Evolutionary conservation across 2,113 vertebrate genomes (phyloP).

Genomic region (Bombycilla garrulus): DNA sequence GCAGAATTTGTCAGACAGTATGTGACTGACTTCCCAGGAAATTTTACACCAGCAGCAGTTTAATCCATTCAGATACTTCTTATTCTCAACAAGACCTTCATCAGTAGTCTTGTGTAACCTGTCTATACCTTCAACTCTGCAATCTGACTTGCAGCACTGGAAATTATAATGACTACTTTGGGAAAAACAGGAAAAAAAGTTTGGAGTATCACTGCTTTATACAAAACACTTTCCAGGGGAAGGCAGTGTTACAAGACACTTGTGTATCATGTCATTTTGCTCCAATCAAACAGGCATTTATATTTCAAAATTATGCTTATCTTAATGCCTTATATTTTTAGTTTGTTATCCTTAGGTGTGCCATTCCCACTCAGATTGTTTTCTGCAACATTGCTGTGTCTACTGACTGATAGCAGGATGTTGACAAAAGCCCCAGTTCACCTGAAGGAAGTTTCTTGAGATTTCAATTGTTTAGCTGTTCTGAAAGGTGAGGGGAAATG

Average conservation of each 20-base stretch:
- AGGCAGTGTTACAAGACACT: not conserved
- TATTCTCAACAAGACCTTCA: not conserved
- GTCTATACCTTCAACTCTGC: not conserved
- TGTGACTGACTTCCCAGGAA: not conserved
- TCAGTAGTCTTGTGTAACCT: not conserved
- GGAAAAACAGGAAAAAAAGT: rapidly evolving
- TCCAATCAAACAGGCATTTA: not conserved
- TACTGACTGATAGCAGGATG: not conserved
- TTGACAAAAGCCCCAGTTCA: not conserved
- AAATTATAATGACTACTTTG: not conserved
- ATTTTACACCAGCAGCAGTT: not conserved
- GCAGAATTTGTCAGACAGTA: not conserved
- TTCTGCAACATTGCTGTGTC: not conserved
- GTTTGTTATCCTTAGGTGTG: not conserved
- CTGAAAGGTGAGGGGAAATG: not conserved
- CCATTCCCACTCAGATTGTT: not conserved
- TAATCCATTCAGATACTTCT: not conserved
- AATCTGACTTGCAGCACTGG: not conserved
- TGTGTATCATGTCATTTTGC: not conserved
- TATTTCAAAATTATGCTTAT: not conserved
- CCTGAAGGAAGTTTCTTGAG: not conserved
- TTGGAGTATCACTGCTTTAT: not conserved
- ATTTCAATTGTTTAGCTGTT: not conserved
- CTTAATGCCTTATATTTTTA: not conserved
- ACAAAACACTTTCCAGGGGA: not conserved